These are phyloP conservation scores for Ctenomys sociabilis DNA, from an alignment of 2,113 vertebrate species.

Conservation along the genomic window DNA sequence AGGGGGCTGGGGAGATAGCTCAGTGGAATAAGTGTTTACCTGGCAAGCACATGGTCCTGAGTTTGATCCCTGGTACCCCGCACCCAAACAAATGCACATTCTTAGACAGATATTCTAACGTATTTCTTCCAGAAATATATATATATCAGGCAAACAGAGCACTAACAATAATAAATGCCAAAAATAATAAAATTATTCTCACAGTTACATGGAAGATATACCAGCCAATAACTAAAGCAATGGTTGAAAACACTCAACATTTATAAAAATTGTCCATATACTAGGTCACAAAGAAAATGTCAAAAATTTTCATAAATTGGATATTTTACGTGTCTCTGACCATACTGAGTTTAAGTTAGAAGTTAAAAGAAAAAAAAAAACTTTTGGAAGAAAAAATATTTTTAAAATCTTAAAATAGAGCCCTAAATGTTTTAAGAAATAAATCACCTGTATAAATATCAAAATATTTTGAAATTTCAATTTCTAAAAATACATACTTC, in stretches of 20 bases:
- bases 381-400: background rate
- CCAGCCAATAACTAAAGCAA: background rate
- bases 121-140: background rate
- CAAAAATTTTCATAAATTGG: background rate
- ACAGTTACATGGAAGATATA: background rate
- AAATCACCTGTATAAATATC: background rate
- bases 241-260: background rate
- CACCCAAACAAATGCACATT: background rate
- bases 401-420: background rate
- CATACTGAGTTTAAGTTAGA: background rate
- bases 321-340: background rate
- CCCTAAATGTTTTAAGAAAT: background rate
- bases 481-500: background rate
- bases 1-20: no score
- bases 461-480: conserved; percentile 39
- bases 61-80: no score
- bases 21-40: no score
- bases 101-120: background rate
- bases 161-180: background rate
- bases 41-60: no score
- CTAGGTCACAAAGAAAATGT: background rate
- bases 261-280: background rate
- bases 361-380: background rate
- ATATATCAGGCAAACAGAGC: background rate
- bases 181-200: background rate